Conservation (phyloP, 23 tunicate genomes). For the Halocynthia roretzi region DNA sequence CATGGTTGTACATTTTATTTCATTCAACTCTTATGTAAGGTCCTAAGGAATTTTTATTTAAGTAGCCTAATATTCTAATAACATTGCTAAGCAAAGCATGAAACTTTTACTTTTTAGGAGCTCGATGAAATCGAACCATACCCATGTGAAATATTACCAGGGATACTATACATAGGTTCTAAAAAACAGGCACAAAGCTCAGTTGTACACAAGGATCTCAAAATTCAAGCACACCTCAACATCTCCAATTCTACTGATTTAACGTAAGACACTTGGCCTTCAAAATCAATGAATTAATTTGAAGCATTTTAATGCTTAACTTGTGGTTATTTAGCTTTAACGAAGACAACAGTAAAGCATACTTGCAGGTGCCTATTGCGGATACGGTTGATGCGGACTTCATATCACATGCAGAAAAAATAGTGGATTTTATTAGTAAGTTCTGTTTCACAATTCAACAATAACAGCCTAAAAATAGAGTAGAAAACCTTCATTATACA, state of each 20-base stretch:
- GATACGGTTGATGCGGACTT: conserved; percentile 48
- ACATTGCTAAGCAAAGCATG: no score
- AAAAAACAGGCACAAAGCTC: conserved; percentile 51
- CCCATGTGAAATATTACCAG: conserved; percentile 80
- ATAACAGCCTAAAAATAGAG: neutral
- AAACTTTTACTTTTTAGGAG: conserved; percentile 32
- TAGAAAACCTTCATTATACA: neutral
- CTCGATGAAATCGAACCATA: conserved; percentile 56
- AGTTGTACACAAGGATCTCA: conserved; percentile 66
- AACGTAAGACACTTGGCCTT: conserved; percentile 30
- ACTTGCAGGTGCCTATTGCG: conserved; percentile 62
- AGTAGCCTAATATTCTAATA: no score
- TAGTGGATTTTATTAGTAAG: conserved; percentile 67
- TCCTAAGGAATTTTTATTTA: no score
- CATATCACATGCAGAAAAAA: conserved; percentile 23
- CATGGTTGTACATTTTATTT: no score
- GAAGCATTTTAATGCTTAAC: no score
- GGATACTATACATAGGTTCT: conserved; percentile 78
- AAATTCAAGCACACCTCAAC: conserved; percentile 77
- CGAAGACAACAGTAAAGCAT: conserved; percentile 26
- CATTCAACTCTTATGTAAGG: no score
- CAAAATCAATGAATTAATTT: no score
- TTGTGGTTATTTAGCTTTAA: conserved; percentile 28
- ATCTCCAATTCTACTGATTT: conserved; percentile 33
- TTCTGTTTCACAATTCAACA: neutral